Evolutionary conservation across 2,888 invertebrate genomes (phyloP).

Genomic region (Eupithecia abbreviata): DNA sequence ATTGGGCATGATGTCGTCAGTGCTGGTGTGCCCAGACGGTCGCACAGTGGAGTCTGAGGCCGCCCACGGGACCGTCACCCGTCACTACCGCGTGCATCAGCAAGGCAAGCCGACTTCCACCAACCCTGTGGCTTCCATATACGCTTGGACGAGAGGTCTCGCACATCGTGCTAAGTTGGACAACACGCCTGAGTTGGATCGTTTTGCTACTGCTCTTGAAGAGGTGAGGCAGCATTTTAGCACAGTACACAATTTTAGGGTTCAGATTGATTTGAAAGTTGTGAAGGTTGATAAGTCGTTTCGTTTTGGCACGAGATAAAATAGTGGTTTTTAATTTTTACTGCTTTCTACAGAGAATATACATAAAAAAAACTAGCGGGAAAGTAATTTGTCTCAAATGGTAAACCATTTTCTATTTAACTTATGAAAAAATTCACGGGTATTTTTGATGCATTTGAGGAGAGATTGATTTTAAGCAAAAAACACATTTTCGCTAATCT

Average conservation of each 20-base stretch:
- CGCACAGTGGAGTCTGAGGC: conserved; percentile 96
- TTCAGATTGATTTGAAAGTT: neutral
- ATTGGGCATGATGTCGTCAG: conserved; percentile 95
- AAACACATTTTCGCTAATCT: too few species aligned
- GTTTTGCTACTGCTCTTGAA: conserved; percentile 89
- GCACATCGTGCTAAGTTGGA: conserved; percentile 93
- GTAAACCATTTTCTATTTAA: too few species aligned
- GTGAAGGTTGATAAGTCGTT: neutral
- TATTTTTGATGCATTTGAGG: too few species aligned
- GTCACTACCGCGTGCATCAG: conserved; percentile 94
- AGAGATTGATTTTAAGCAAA: too few species aligned
- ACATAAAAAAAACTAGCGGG: too few species aligned
- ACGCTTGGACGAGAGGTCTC: conserved; percentile 95
- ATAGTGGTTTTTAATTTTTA: too few species aligned
- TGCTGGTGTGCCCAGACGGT: conserved; percentile 92
- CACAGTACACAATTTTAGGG: too few species aligned
- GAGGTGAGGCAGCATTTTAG: conserved; percentile 67
- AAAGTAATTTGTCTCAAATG: too few species aligned
- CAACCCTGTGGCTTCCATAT: conserved; percentile 95
- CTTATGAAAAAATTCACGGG: too few species aligned
- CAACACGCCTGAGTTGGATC: conserved; percentile 88
- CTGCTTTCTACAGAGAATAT: too few species aligned
- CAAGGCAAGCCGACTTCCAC: conserved; percentile 94
- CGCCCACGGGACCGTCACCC: conserved; percentile 95
- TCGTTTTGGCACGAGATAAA: too few species aligned